Evolutionary conservation across 2,888 invertebrate species (phyloP).

Genomic region (Proisotoma minuta): DNA sequence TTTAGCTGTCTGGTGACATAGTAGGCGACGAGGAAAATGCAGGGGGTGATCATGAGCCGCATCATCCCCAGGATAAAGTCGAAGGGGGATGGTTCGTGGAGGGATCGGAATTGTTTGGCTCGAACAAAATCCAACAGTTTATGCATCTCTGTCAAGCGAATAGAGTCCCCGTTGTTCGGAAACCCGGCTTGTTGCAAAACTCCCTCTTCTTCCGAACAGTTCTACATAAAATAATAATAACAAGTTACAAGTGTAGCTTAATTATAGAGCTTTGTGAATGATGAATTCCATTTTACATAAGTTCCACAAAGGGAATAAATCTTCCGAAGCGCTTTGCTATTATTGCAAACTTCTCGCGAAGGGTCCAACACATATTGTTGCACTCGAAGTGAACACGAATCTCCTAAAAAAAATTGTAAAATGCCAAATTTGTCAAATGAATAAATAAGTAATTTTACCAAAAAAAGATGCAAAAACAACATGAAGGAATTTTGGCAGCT

Average conservation of each 20-base stretch:
- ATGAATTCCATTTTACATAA: too few species aligned
- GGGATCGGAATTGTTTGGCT: background rate
- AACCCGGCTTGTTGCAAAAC: constrained; percentile 34
- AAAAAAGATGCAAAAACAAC: constrained; percentile 28
- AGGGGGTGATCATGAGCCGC: constrained; percentile 31
- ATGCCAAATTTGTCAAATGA: too few species aligned
- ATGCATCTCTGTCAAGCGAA: constrained; percentile 23
- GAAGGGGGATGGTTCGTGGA: constrained; percentile 22
- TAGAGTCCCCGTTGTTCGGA: constrained; percentile 17
- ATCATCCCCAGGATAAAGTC: constrained; percentile 28
- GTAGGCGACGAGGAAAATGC: constrained; percentile 29
- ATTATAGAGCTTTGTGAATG: too few species aligned
- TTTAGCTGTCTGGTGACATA: constrained; percentile 30
- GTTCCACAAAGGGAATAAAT: constrained; percentile 32
- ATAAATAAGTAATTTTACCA: constrained; percentile 6
- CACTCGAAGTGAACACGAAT: constrained; percentile 34
- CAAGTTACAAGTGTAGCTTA: too few species aligned
- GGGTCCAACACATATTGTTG: constrained; percentile 42
- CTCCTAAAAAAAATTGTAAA: constrained; percentile 12
- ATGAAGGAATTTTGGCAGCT: constrained; percentile 23
- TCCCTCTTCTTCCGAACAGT: constrained; percentile 31
- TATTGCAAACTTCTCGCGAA: constrained; percentile 26
- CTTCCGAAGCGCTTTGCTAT: constrained; percentile 9
- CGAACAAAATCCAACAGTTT: constrained; percentile 21
- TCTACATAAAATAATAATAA: too few species aligned